Evolutionary conservation across 2,113 vertebrate species (phyloP).

Genomic region (Uria aalge): DNA sequence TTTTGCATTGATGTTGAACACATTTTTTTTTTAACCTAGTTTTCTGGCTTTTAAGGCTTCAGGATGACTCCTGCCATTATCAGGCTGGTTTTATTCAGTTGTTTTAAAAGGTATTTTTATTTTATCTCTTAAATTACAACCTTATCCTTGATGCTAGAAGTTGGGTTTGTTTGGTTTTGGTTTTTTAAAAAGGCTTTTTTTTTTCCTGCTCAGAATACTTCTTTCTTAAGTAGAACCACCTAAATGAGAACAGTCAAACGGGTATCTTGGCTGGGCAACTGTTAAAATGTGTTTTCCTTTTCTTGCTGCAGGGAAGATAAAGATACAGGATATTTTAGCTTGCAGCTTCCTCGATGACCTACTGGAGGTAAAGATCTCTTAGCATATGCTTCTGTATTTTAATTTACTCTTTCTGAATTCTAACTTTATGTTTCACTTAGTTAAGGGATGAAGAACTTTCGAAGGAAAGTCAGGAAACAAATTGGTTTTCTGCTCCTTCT

Average conservation of each 20-base stretch:
- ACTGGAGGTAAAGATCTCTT: constrained; percentile 84
- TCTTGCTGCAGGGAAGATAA: constrained; percentile 89
- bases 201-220: not conserved
- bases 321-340: constrained; percentile 98
- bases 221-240: not conserved
- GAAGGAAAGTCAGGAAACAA: constrained; percentile 98
- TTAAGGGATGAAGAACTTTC: constrained; percentile 96
- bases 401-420: constrained; percentile 37
- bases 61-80: not conserved
- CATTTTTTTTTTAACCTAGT: not conserved
- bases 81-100: not conserved
- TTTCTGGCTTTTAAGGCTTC: not conserved
- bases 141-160: not conserved
- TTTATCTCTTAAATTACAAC: not conserved
- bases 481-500: constrained; percentile 98
- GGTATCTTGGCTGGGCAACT: not conserved
- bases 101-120: not conserved
- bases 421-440: constrained; percentile 74
- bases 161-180: not conserved
- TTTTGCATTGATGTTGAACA: not conserved
- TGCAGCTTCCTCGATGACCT: constrained; percentile 98
- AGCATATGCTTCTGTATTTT: not conserved
- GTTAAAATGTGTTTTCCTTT: constrained; percentile 3
- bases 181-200: not conserved
- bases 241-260: not conserved